Base-by-base conservation (phyloP, 1,140 invertebrate genomes). In the Anoplophora glabripennis region DNA sequence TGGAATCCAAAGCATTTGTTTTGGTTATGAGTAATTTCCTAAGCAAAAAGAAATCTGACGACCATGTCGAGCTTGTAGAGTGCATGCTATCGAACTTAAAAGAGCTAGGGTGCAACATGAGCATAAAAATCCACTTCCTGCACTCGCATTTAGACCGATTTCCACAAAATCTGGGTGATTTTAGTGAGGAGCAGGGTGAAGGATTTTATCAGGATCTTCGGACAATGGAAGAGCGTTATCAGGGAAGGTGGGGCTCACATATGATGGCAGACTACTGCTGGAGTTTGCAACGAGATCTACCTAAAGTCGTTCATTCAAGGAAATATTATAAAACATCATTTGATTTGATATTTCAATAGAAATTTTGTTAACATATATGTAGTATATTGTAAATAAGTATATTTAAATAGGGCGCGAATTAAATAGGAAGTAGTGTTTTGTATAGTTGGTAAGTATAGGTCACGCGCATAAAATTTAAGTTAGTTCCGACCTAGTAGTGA, bases 181-280 rank as follows among this genome's bases (percentile, higher is more conserved):
- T 51, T 18, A 57, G 45, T 51, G 1, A 57, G 42, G 15, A 57
- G 21, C 33, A 53, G 12, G 56, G 56, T 8, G 68, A 78, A 61
- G 59, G 68, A 48, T 74, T 77, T 58, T 71, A 76, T 61, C 68
- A 78, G 60, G 71, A 76, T 46, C 72, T 76, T 55, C 54, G 54
- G 12, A 55, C 59, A 38, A 73, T 72, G 58, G 67, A 75, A 65
- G 65, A 63, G 63, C 49, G 67, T 52, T 77, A 75, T 61, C 69
- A 73, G 59, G 72, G 67, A 59, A 47, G 65, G 33, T 71, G 68
- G 64, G 60, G 72, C 66, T 56, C 33, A 21, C 69, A 72, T 66
- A 72, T 74, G 70, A 61, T 75, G 55, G 70, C 64, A 47, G 66
- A 74, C 56, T 75, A 67, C 63, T n/a, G n/a, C n/a, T n/a, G 67